phyloP scores from a whole-genome alignment of 2,888 invertebrate species.

The Cephus pygmeus region DNA sequence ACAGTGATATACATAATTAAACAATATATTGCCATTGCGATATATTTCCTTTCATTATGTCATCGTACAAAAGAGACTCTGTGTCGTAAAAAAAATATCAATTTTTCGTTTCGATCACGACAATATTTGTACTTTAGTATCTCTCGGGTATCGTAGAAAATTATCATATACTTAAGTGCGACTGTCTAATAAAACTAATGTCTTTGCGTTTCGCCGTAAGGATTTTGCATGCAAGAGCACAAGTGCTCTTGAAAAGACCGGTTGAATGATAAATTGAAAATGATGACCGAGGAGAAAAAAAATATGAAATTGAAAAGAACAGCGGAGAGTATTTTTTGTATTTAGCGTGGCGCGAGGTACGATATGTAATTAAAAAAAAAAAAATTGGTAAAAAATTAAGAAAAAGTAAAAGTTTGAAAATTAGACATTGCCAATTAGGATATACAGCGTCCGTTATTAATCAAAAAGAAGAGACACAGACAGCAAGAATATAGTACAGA shows the following conservation, averaged over 20 bases:
- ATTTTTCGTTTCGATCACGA: background rate
- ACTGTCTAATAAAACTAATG: background rate
- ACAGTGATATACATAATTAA: background rate
- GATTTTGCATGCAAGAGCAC: background rate
- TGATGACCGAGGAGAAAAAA: slow-evolving; percentile 6
- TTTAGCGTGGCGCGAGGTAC: background rate
- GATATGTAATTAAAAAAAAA: background rate
- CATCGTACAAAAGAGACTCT: background rate
- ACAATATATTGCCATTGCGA: background rate
- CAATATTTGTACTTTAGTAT: background rate
- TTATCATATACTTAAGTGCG: background rate
- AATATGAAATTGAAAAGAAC: slow-evolving; percentile 25
- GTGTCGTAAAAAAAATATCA: background rate
- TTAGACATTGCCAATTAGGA: background rate
- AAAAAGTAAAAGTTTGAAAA: background rate
- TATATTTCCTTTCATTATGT: background rate
- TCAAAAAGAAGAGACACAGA: background rate
- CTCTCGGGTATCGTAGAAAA: background rate
- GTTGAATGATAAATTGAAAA: slow-evolving; percentile 8
- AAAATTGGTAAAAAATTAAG: background rate
- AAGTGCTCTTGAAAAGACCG: background rate
- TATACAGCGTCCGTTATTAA: background rate
- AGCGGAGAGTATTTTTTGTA: slow-evolving; percentile 14
- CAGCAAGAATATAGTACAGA: background rate
- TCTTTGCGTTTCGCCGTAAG: background rate